Base-by-base conservation (phyloP, 1,140 invertebrate species). In the Sipha flava region DNA sequence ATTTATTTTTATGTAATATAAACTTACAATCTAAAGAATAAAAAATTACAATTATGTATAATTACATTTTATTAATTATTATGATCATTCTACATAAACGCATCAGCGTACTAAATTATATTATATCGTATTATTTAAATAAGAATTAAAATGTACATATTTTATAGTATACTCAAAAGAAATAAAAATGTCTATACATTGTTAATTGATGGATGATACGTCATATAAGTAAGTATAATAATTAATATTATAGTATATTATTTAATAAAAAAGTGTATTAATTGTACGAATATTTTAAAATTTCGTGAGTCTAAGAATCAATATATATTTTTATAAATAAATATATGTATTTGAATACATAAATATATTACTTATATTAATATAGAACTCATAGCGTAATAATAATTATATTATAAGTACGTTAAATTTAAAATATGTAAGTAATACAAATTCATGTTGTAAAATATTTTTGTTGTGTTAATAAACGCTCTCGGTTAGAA, bases 131-230 rank as follows among this genome's bases (percentile, higher is more conserved):
- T 29, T 57, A 6, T 23, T 57, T 57, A 26, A 34, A 34, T 34
- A 64, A 66, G 62, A 10, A 40, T 43, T 43, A 23, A 66, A 40
- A 43, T 40, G 16, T 66, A 66, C 37, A 66, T 5, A 40, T 66
- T 40, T 62, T 34, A 34, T 7, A n/a, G 10, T 62, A 62, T n/a
- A 26, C 6, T 43, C 16, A 23, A 40, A 40, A 2, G 10, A 66
- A 43, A 29, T 18, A 45, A 47, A 47, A 52, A 23, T 21, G 1
- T 37, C 29, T 54, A 73, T 34, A 77, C 31, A 77, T 77, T 77
- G 73, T 77, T 77, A 77, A 77, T 77, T 77, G 73, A 77, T 77
- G 73, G 73, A 77, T 77, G 73, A 77, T 57, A 66, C 64, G 64
- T 66, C 34, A 5, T 66, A 66, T 43, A 66, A 66, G n/a, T 40